Percentiles rank a stretch among this genome's conserved stretches.
phyloP scores from a whole-genome alignment of 2,113 vertebrate species.

The Takifugu flavidus region DNA sequence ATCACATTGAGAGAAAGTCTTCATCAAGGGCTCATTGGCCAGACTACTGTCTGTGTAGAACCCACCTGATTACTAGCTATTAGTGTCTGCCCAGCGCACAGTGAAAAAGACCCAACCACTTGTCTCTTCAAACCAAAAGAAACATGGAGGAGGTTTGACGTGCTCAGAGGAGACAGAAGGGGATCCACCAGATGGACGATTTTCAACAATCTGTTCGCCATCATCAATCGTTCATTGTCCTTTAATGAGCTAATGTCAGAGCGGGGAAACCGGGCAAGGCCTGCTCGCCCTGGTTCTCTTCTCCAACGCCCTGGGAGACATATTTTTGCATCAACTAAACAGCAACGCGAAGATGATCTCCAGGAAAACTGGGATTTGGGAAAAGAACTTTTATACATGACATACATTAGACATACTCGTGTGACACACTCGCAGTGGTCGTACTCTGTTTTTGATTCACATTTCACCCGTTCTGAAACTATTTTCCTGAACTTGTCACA shows the following conservation, averaged over 20 bases:
- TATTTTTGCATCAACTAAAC: background rate
- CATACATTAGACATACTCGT: constrained; percentile 15
- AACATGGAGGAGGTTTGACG: background rate
- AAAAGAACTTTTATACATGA: constrained; percentile 2
- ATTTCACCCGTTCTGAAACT: constrained; percentile 1
- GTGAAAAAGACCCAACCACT: constrained; percentile 4
- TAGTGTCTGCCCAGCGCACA: constrained; percentile 28
- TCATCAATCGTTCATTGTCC: constrained; percentile 26
- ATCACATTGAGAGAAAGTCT: constrained; percentile 66
- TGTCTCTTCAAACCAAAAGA: background rate
- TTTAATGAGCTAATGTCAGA: constrained; percentile 9
- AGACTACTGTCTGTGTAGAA: constrained; percentile 56
- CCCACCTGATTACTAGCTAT: constrained; percentile 57
- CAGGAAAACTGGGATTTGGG: no score
- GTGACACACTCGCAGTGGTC: constrained; percentile 17
- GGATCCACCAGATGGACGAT: constrained; percentile 33
- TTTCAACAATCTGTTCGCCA: constrained; percentile 35
- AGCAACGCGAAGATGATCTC: no score
- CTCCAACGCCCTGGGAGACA: background rate
- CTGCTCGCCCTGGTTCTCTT: background rate
- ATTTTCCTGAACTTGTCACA: background rate
- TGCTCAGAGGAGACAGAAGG: background rate
- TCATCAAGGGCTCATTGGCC: constrained; percentile 59
- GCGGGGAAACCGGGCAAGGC: constrained; percentile 6
- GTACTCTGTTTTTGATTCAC: background rate